Base-by-base conservation (phyloP, 1,140 invertebrate species). In the Ostrea edulis region DNA sequence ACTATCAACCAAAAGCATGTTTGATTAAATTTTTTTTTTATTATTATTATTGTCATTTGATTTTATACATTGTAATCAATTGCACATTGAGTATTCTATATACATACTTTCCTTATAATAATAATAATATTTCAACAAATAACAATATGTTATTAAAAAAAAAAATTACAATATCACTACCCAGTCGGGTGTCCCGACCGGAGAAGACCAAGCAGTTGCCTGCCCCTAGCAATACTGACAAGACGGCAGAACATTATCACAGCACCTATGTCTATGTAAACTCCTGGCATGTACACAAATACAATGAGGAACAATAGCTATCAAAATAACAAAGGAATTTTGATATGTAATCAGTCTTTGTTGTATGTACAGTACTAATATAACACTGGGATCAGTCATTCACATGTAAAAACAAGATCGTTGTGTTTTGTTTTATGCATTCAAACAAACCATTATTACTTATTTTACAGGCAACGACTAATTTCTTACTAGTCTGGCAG, bases 81-180 rank as follows among this genome's bases (percentile, higher is more conserved):
- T 77, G 68, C 68, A 77, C 68, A 77, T 77, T 77, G 68, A 77
- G 68, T 77, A 77, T 77, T 77, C 29, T 14, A 77, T 77, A 77
- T 77, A 77, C 68, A 77, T 14, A 77, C 25, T 22, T 77, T 77
- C 22, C 68, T 77, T 25, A n/a, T 62, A 77, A 77, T 77, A 77
- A 77, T 77, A 77, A 77, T 25, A 77, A 77, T 77, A 77, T 35
- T 12, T 77, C 9, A 77, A 77, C 29, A 77, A 77, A 77, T 35
- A 77, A 77, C 68, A 77, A 77, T 77, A 29, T 17, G 14, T 77
- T 17, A 29, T 22, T 77, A 14, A 35, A 14, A 77, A 29, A n/a
- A 77, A 29, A 77, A 77, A 77, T 77, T 25, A 77, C 29, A 77
- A 25, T 77, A 35, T 77, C 68, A 77, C 29, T 77, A 17, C 11